Base-by-base conservation (phyloP, 30 jellyfish, hydroid and myxozoan genomes). In the Pseudorhiza aurosa region DNA sequence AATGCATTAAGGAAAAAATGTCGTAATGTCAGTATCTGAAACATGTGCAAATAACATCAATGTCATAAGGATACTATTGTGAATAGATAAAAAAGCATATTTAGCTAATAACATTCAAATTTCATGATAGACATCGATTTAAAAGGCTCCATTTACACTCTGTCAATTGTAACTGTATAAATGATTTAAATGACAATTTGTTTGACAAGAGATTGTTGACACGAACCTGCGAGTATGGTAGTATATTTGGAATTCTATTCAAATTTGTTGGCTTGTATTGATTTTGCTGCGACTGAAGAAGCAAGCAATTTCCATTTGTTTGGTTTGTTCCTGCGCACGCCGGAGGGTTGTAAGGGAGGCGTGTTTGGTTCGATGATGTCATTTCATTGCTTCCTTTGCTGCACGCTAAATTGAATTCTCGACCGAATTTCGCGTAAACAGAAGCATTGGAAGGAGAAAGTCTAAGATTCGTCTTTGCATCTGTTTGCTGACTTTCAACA, bases 321-420 rank as follows among this genome's bases (percentile, higher is more conserved):
- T 58, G 88, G 30, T 43, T 65, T 6, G 78, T 19, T n/a, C 58
- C 72, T 24, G 26, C 14, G 27, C 65, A 32, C 10, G 42, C 51
- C 39, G 58, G 87, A 19, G 87, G 47, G 43, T 30, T 74, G 65
- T 15, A 12, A 21, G 67, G 36, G 1, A 53, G 36, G 36, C 67
- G 67, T 3, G 67, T 6, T 21, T 53, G 67, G 14, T 22, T 21
- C 5, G 19, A 36, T 21, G 19, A 36, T 21, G 5, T 17, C 8
- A 21, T 15, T 4, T 53, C 67, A 53, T 19, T 53, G 14, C 12
- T 19, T 6, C n/a, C 22, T 15, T 53, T 53, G 67, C 14, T 53
- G 62, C 62, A 47, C 12, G 50, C n/a, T n/a, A n/a, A n/a, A n/a
- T 7, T 47, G 62, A 4, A 22, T 4, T 46, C 60, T 46, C 60